phyloP scores from a whole-genome alignment of 1,140 invertebrate species.

The Macrobrachium nipponense region DNA sequence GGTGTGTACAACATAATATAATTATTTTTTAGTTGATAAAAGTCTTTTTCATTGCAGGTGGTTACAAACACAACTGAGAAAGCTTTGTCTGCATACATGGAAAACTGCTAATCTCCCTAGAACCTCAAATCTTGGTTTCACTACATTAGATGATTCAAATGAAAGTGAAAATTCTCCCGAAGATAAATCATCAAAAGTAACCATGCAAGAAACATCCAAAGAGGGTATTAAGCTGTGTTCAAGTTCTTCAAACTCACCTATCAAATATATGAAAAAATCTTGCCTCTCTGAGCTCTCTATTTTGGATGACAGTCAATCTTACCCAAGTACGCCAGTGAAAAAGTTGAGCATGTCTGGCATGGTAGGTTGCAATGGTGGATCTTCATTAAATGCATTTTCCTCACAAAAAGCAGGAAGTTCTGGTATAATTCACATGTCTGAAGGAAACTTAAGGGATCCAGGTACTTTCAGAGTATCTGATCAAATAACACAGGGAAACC shows the following conservation, averaged over 20 bases:
- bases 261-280: neutral
- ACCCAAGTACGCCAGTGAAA: slow-evolving; percentile 5
- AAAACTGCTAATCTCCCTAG: slow-evolving; percentile 45
- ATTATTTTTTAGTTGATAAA: neutral
- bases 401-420: neutral
- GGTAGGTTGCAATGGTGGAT: no score
- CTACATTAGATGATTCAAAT: neutral
- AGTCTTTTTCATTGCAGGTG: slow-evolving; percentile 21
- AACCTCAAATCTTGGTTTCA: slow-evolving; percentile 26
- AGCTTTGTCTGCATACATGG: slow-evolving; percentile 45
- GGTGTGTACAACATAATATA: neutral
- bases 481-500: no score
- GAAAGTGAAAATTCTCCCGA: neutral
- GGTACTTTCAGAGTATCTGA: no score
- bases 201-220: neutral
- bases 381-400: neutral
- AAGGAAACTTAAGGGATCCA: no score
- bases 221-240: neutral
- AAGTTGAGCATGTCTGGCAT: slow-evolving; percentile 19
- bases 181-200: neutral
- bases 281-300: slow-evolving; percentile 34
- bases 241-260: neutral
- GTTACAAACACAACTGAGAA: slow-evolving; percentile 48
- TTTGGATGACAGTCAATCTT: slow-evolving; percentile 37
- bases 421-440: no score